These are phyloP conservation scores for Asteroscopus sphinx DNA, from an alignment of 2,888 invertebrate genomes.

Conservation along the genomic window DNA sequence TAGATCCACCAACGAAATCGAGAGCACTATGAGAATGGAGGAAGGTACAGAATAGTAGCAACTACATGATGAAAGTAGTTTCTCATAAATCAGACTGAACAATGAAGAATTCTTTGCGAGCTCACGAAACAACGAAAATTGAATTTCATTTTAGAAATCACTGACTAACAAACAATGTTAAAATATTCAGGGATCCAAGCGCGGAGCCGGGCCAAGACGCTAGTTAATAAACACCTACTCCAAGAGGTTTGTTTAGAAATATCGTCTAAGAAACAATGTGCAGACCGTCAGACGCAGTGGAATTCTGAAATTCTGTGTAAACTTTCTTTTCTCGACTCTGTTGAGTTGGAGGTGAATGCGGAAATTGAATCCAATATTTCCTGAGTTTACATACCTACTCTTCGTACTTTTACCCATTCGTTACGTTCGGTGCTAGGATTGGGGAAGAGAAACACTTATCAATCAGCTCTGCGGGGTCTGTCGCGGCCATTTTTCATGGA, in stretches of 20 bases:
- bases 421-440: neutral
- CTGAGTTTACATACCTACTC: too few species aligned
- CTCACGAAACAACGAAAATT: neutral
- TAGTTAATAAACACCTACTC: constrained; percentile 10
- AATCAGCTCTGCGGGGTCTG: neutral
- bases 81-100: constrained; percentile 5
- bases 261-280: constrained; percentile 16
- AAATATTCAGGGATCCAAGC: constrained; percentile 2
- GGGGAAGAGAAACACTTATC: neutral
- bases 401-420: neutral
- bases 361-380: neutral
- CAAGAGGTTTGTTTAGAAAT: constrained; percentile 16
- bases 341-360: too few species aligned
- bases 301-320: neutral
- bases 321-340: neutral
- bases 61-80: neutral
- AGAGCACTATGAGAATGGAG: neutral
- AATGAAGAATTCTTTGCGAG: neutral
- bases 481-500: neutral
- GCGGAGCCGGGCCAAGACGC: constrained; percentile 3
- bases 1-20: neutral
- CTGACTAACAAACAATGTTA: constrained; percentile 7
- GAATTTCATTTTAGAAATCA: constrained; percentile 3
- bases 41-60: neutral
- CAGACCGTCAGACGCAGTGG: neutral